A percentile compares a stretch with the other conserved stretches of the same genome.
These are phyloP conservation scores for Polymixis flavicincta DNA, from an alignment of 2,888 invertebrate species.

Conservation along the genomic window DNA sequence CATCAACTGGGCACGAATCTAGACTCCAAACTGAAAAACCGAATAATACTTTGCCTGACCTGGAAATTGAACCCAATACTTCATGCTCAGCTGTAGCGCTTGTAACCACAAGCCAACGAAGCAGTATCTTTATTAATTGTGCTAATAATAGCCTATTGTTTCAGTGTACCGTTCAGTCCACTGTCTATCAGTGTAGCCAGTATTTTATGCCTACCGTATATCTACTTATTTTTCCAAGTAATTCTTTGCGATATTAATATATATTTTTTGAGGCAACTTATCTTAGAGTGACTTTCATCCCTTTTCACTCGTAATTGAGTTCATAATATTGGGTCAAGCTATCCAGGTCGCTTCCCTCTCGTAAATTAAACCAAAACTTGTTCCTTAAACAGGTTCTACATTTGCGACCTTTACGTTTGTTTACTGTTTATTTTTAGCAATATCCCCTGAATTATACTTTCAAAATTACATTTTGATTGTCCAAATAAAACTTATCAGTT, in stretches of 20 bases:
- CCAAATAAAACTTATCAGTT: conserved; percentile 65
- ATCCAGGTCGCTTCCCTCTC: conserved; percentile 24
- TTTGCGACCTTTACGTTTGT: conserved; percentile 81
- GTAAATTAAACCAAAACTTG: conserved; percentile 62
- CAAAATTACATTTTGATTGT: conserved; percentile 67
- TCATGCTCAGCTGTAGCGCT: no score
- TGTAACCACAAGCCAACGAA: no score
- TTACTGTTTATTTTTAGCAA: conserved; percentile 84
- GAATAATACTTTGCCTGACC: no score
- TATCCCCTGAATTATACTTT: conserved; percentile 72
- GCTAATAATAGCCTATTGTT: background rate
- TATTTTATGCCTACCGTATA: background rate
- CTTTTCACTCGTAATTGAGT: background rate
- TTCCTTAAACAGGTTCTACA: conserved; percentile 77
- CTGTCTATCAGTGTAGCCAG: no score
- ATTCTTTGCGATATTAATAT: background rate
- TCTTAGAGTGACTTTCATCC: background rate
- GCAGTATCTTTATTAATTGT: background rate
- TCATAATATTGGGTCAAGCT: background rate
- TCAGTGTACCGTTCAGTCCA: background rate
- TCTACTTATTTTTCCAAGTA: background rate
- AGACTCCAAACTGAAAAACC: no score
- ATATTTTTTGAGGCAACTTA: background rate
- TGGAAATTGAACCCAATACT: no score
- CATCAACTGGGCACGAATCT: no score